phyloP scores from a whole-genome alignment of 2,888 invertebrate species.

The Eupithecia pulchellata region DNA sequence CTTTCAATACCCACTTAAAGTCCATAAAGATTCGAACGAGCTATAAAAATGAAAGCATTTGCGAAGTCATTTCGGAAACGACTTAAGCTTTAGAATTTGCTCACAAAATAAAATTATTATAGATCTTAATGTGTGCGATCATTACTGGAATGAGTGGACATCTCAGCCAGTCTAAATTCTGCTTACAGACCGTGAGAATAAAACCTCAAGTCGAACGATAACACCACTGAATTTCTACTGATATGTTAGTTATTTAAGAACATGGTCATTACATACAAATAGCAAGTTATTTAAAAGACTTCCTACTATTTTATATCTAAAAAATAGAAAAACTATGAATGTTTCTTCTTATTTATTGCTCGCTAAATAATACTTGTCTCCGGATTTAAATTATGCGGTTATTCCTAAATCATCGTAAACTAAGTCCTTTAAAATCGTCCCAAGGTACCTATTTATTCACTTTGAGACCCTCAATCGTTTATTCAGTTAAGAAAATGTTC shows the following conservation, averaged over 20 bases:
- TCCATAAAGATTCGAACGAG: constrained; percentile 31
- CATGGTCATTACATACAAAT: background rate
- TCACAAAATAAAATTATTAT: constrained; percentile 34
- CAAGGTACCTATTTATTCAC: constrained; percentile 42
- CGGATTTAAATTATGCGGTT: background rate
- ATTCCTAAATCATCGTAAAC: background rate
- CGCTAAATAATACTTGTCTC: background rate
- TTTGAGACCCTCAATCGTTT: constrained; percentile 48
- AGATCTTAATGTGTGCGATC: constrained; percentile 12
- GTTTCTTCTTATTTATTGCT: background rate
- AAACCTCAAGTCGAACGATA: background rate
- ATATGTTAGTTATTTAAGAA: background rate
- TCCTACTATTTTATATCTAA: background rate
- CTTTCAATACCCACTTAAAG: constrained; percentile 35
- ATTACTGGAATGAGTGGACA: constrained; percentile 3
- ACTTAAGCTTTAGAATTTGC: constrained; percentile 33
- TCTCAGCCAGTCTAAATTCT: background rate
- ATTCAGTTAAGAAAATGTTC: constrained; percentile 48
- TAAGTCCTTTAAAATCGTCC: constrained; percentile 22
- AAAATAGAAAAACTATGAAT: too few relatives aligned
- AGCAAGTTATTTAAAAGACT: background rate
- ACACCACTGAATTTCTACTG: background rate
- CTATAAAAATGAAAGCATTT: constrained; percentile 33
- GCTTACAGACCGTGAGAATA: background rate
- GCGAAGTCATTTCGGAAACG: constrained; percentile 31